Evolutionary conservation across 2,113 vertebrate genomes (phyloP).

Genomic region (Limanda limanda): DNA sequence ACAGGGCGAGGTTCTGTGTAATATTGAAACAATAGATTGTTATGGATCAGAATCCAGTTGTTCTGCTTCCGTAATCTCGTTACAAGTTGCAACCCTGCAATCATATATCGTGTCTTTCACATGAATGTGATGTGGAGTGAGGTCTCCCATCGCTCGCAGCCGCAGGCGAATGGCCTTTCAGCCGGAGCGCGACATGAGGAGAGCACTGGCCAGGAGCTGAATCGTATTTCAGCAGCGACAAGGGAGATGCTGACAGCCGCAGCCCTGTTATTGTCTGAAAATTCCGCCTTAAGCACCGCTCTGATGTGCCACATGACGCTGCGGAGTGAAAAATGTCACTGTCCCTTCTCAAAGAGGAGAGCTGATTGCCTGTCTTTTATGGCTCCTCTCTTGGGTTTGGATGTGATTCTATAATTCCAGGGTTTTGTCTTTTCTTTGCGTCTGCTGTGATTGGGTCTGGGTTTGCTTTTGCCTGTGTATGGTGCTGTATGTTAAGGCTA

Average conservation of each 20-base stretch:
- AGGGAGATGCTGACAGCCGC: slow-evolving; percentile 62
- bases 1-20: slow-evolving; percentile 26
- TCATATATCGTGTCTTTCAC: neutral
- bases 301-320: slow-evolving; percentile 56
- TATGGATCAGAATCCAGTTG: neutral
- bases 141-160: slow-evolving; percentile 19
- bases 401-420: slow-evolving; percentile 38
- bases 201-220: slow-evolving; percentile 27
- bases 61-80: neutral
- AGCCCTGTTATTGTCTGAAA: slow-evolving; percentile 71
- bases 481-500: neutral
- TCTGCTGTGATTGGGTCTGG: slow-evolving; percentile 5
- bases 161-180: slow-evolving; percentile 52
- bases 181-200: slow-evolving; percentile 17
- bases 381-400: slow-evolving; percentile 25
- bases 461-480: slow-evolving; percentile 1
- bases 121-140: slow-evolving; percentile 24
- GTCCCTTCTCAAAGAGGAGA: slow-evolving; percentile 32
- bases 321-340: slow-evolving; percentile 59
- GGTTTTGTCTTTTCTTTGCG: neutral
- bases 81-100: neutral
- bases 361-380: slow-evolving; percentile 58
- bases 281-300: slow-evolving; percentile 59
- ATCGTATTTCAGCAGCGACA: slow-evolving; percentile 56
- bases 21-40: neutral